phyloP scores from a whole-genome alignment of 2,113 vertebrate species.

The Anseranas semipalmata region DNA sequence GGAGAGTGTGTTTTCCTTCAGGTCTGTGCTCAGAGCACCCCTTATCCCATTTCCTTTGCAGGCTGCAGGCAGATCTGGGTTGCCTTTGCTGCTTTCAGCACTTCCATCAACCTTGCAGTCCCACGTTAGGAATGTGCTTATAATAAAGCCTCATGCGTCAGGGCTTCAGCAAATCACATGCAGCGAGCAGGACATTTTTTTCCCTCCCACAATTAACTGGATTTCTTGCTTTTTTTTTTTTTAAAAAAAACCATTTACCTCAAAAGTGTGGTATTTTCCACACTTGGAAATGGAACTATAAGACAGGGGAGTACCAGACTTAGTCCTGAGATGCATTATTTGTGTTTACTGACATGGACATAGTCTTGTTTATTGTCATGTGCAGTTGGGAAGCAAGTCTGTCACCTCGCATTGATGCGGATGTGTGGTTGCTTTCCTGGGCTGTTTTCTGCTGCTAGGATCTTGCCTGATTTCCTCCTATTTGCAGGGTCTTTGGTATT shows the following conservation, averaged over 20 bases:
- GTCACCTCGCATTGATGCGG: background rate
- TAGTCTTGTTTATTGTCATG: background rate
- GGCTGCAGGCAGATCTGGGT: background rate
- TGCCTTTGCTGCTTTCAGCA: background rate
- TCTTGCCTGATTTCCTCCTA: background rate
- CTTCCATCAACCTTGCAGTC: background rate
- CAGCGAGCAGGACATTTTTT: background rate
- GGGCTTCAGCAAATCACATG: background rate
- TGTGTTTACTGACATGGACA: background rate
- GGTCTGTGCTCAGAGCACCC: background rate
- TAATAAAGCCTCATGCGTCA: background rate
- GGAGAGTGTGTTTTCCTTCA: background rate
- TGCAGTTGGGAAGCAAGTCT: background rate
- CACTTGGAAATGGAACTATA: background rate
- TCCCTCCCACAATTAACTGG: background rate
- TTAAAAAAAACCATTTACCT: background rate
- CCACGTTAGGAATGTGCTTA: background rate
- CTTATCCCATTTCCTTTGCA: background rate
- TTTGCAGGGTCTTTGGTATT: background rate
- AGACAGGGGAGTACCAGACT: background rate
- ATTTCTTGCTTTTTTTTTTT: background rate
- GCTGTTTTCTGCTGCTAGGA: background rate
- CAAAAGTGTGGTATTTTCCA: background rate
- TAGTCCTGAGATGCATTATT: rapidly evolving
- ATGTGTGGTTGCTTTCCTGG: background rate